A percentile compares a stretch with the other conserved stretches of the same genome.
Conservation (phyloP, 30 jellyfish, hydroid and myxozoan genomes). For the Cassiopea andromeda region DNA sequence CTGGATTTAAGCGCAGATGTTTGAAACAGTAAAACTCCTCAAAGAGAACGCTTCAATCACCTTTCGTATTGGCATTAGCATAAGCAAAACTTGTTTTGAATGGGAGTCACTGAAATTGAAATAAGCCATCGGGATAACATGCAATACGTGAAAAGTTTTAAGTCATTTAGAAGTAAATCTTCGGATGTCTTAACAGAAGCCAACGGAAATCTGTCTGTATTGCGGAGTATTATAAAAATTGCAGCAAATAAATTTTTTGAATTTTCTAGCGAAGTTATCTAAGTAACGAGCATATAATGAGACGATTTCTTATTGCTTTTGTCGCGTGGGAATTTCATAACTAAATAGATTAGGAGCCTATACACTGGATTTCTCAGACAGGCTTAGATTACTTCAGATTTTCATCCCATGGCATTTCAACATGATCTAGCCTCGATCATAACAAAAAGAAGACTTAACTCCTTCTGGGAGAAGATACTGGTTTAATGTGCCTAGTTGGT, state of each 20-base stretch:
- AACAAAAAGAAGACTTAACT: background rate
- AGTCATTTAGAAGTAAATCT: slow-evolving; percentile 49
- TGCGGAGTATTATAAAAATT: slow-evolving; percentile 27
- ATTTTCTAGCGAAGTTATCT: slow-evolving; percentile 1
- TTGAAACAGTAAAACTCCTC: background rate
- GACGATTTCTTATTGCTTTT: slow-evolving; percentile 2
- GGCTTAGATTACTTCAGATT: background rate
- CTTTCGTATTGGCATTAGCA: slow-evolving; percentile 11
- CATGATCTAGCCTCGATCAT: background rate
- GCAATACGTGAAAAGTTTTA: slow-evolving; percentile 24
- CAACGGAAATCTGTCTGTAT: slow-evolving; percentile 61
- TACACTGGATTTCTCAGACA: background rate
- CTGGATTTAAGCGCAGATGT: background rate
- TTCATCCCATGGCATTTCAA: background rate
- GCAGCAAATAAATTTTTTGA: slow-evolving; percentile 32
- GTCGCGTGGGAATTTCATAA: slow-evolving; percentile 40
- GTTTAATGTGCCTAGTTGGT: background rate
- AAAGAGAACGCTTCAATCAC: background rate
- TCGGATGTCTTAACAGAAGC: slow-evolving; percentile 67
- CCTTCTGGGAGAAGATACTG: background rate
- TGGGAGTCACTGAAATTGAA: background rate
- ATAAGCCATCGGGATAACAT: slow-evolving; percentile 35
- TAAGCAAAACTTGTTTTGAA: background rate
- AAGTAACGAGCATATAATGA: slow-evolving; percentile 43
- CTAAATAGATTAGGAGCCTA: background rate